Percentiles rank a stretch among this genome's conserved stretches.
Conservation (phyloP, 2,888 invertebrate species). For the Serrognathus titanus region DNA sequence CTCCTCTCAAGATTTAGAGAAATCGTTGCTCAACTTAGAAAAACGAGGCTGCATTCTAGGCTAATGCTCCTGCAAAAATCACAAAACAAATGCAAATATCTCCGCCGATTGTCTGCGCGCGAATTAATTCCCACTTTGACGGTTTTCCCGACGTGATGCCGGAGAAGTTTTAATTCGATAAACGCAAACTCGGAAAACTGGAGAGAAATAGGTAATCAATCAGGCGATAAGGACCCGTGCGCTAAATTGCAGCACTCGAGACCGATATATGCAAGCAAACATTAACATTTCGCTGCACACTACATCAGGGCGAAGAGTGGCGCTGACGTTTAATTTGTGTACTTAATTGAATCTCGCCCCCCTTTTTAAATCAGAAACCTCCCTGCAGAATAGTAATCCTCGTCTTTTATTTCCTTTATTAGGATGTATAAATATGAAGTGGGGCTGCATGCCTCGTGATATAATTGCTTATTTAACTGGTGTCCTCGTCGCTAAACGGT, state of each 20-base stretch:
- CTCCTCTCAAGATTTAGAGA: not conserved
- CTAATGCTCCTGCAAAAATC: too few relatives aligned
- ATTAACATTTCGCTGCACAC: slow-evolving; percentile 33
- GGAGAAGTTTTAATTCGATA: not conserved
- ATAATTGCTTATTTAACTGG: slow-evolving; percentile 3
- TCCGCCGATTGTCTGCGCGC: not conserved
- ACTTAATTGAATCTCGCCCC: slow-evolving; percentile 44
- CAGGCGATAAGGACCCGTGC: slow-evolving; percentile 22
- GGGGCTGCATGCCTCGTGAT: slow-evolving; percentile 20
- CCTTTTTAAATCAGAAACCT: slow-evolving; percentile 41
- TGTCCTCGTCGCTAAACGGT: slow-evolving; percentile 1
- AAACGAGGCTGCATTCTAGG: too few relatives aligned
- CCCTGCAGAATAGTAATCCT: slow-evolving; percentile 42
- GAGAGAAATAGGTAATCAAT: slow-evolving; percentile 18
- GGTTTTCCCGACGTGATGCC: not conserved
- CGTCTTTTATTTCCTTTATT: slow-evolving; percentile 46
- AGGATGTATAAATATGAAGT: slow-evolving; percentile 44
- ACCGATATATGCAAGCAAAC: slow-evolving; percentile 20
- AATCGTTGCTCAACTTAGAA: too few relatives aligned
- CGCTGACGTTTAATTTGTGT: slow-evolving; percentile 46
- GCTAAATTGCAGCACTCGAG: slow-evolving; percentile 23
- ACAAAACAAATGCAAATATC: not conserved
- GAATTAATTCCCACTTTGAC: not conserved
- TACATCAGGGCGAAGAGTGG: slow-evolving; percentile 41
- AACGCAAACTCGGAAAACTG: not conserved